These are phyloP conservation scores for Fundulus diaphanus DNA, from an alignment of 2,797 vertebrate genomes.

Conservation along the genomic window DNA sequence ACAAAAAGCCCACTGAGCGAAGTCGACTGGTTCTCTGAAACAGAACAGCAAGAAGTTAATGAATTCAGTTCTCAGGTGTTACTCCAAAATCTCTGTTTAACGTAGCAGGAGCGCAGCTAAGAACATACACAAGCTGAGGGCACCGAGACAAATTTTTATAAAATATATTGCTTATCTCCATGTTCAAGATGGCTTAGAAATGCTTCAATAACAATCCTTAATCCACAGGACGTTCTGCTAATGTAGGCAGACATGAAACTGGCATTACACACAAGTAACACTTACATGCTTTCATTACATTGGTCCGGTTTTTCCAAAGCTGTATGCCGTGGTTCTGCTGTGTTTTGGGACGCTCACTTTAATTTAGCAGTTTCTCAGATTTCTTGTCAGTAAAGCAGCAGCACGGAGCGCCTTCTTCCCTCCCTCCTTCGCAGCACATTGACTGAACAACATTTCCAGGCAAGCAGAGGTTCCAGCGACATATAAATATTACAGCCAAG, in stretches of 20 bases:
- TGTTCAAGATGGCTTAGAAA: not conserved
- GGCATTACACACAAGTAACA: not conserved
- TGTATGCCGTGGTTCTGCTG: not conserved
- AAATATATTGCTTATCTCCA: not conserved
- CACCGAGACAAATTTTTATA: not conserved
- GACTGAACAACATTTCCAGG: conserved; percentile 15
- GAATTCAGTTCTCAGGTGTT: not conserved
- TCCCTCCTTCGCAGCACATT: not conserved
- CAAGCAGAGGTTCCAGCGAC: conserved; percentile 19
- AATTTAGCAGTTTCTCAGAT: not conserved
- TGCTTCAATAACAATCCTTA: conserved; percentile 6
- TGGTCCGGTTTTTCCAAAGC: not conserved
- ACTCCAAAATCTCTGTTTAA: not conserved
- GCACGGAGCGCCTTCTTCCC: not conserved
- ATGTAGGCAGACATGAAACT: conserved; percentile 4
- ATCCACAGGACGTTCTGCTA: conserved; percentile 1
- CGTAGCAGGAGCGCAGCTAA: not conserved
- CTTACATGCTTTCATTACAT: not conserved
- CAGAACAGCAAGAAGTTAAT: conserved; percentile 12
- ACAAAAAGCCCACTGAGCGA: conserved; percentile 80
- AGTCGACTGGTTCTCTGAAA: conserved; percentile 57
- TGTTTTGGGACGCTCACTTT: not conserved
- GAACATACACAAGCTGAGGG: not conserved
- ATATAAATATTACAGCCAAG: conserved; percentile 31
- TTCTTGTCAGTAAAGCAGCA: conserved; percentile 9